Evolutionary conservation across 2,113 vertebrate genomes (phyloP).

Genomic region (Pelvicachromis taeniatus): DNA sequence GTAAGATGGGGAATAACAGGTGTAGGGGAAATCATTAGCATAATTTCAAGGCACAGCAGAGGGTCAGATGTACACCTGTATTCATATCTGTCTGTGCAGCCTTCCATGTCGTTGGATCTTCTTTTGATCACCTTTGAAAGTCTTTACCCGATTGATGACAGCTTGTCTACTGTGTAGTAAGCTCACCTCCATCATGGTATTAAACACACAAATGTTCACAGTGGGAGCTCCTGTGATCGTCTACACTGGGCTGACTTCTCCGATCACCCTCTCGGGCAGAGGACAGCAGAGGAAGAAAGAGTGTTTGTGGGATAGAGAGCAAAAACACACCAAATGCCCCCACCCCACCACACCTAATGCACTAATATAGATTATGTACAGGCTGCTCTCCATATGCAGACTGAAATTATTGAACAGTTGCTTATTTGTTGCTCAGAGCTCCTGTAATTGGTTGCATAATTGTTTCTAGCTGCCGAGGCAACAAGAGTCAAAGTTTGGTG

Average conservation of each 20-base stretch:
- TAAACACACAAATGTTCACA: background rate
- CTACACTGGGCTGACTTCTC: background rate
- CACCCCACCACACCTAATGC: background rate
- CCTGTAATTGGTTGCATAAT: background rate
- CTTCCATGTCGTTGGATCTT: background rate
- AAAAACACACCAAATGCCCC: background rate
- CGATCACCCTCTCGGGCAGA: too few relatives aligned
- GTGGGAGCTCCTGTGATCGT: background rate
- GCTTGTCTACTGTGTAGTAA: background rate
- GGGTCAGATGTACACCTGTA: background rate
- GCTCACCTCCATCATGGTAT: background rate
- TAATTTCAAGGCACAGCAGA: background rate
- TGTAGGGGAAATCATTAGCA: background rate
- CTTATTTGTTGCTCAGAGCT: background rate
- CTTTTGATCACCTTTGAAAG: background rate
- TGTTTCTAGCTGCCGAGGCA: background rate
- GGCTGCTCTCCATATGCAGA: background rate
- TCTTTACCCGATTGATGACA: background rate
- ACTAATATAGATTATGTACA: background rate
- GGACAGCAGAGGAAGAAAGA: background rate
- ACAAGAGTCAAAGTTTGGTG: background rate
- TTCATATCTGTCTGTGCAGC: background rate
- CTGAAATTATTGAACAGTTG: background rate
- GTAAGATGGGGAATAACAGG: background rate
- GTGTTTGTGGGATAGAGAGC: background rate